phyloP scores from a whole-genome alignment of 2,797 vertebrate genomes.

The Myotis daubentonii region DNA sequence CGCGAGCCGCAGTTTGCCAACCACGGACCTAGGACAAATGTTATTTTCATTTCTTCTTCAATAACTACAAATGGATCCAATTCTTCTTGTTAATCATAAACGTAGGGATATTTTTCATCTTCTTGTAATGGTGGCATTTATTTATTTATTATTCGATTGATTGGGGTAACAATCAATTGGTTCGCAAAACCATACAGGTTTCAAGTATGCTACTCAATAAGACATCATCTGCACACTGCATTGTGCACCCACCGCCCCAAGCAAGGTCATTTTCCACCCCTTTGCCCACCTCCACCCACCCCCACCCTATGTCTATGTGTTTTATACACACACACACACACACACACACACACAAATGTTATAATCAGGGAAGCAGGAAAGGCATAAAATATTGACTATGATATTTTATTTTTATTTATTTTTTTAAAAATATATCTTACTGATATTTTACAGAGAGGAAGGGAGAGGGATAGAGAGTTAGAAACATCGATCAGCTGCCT shows the following conservation, averaged over 20 bases:
- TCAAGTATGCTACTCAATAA: background rate
- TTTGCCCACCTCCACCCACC: background rate
- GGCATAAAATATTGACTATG: no score
- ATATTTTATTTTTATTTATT: no score
- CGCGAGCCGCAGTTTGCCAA: no score
- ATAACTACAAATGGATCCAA: background rate
- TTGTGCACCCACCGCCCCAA: background rate
- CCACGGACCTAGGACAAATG: background rate
- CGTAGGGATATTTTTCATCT: background rate
- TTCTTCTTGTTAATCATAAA: conserved; percentile 1
- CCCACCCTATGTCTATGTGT: background rate
- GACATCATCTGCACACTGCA: background rate
- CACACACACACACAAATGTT: no score
- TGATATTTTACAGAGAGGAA: no score
- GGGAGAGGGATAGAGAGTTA: no score
- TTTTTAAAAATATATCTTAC: no score
- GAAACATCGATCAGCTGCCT: no score
- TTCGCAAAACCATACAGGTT: background rate
- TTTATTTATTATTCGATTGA: background rate
- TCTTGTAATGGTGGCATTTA: background rate
- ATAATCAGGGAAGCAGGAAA: no score
- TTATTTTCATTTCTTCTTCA: background rate
- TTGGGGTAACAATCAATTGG: background rate
- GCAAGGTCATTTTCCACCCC: background rate
- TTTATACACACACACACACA: no score